Evolutionary conservation across 2,797 vertebrate genomes (phyloP), one percentile per base, ranked within the genome.

Genomic region (Oreortyx pictus): DNA sequence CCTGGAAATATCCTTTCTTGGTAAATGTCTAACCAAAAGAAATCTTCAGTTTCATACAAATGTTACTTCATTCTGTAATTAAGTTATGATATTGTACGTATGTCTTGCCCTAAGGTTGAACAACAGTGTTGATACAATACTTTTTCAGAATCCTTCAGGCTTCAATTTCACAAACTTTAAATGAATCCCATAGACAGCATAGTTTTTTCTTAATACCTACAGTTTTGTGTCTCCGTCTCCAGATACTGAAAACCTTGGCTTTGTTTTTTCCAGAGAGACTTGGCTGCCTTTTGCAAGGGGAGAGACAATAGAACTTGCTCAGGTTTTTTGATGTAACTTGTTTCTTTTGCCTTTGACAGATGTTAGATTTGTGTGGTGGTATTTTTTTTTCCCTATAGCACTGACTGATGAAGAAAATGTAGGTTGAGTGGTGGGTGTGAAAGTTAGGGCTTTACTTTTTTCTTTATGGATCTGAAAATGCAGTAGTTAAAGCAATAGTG

Each of bases 301-400:
- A 88, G 81, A 78, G 81, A 78, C 82, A 92, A 44, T 50, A 52
- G 47, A 5, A n/a, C 57, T 57, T 92, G 70, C 61, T 27, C 35
- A 66, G 54, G n/a, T 56, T 76, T 93, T 81, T 61, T 82, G 59
- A 25, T 35, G 27, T 90, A 67, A 46, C 11, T 62, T 82, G 8
- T 77, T 91, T 47, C 37, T 88, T 85, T 84, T 86, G 73, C 80
- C 73, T 84, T 1, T 72, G 80, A 37, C 56, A 82, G 86, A 56
- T 93, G 83, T 64, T 90, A 65, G 33, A 52, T 90, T 62, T 76
- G 27, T 82, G 67, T 86, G 75, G 74, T 72, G 82, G 82, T 79
- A 57, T 91, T 43, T 29, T 70, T 82, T 41, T 86, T 83, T 52
- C 29, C 25, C 82, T 44, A 44, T 82, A 67, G 68, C 22, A 33